Conservation (phyloP, 2,113 vertebrate genomes). For the Notothenia rossii region DNA sequence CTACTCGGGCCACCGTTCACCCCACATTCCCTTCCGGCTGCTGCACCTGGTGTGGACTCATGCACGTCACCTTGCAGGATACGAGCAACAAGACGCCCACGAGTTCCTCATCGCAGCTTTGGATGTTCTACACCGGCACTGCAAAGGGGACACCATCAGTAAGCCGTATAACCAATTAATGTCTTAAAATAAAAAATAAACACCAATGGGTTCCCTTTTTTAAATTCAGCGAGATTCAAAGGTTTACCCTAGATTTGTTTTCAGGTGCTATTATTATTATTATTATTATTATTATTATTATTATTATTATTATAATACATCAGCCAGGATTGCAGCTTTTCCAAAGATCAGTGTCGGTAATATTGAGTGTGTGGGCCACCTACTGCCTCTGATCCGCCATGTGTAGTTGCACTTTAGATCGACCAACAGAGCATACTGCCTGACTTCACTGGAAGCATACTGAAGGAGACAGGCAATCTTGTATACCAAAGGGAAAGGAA, state of each 20-base stretch:
- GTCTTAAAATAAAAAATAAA: neutral
- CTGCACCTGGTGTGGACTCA: constrained; percentile 99
- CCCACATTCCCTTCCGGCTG: constrained; percentile 99
- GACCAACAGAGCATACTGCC: constrained; percentile 18
- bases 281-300: neutral
- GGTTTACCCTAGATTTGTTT: neutral
- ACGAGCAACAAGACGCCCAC: constrained; percentile 99
- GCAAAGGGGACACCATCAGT: constrained; percentile 91
- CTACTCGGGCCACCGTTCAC: constrained; percentile 98
- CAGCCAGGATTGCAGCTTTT: neutral
- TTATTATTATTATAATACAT: neutral
- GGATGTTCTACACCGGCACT: constrained; percentile 98
- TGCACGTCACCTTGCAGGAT: constrained; percentile 97
- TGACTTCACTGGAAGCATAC: constrained; percentile 46
- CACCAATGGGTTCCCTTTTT: neutral
- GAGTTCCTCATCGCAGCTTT: constrained; percentile 99
- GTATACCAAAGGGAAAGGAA: constrained; percentile 45
- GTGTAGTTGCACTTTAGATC: constrained; percentile 25
- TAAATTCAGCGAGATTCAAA: neutral
- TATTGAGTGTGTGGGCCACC: constrained; percentile 13
- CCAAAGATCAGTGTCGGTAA: neutral
- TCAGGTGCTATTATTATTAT: neutral
- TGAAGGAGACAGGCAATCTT: constrained; percentile 64
- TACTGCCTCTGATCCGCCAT: constrained; percentile 7
- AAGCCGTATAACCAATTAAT: constrained; percentile 34